Evolutionary conservation across 2,888 invertebrate species (phyloP).

Genomic region (Phoronis australis): DNA sequence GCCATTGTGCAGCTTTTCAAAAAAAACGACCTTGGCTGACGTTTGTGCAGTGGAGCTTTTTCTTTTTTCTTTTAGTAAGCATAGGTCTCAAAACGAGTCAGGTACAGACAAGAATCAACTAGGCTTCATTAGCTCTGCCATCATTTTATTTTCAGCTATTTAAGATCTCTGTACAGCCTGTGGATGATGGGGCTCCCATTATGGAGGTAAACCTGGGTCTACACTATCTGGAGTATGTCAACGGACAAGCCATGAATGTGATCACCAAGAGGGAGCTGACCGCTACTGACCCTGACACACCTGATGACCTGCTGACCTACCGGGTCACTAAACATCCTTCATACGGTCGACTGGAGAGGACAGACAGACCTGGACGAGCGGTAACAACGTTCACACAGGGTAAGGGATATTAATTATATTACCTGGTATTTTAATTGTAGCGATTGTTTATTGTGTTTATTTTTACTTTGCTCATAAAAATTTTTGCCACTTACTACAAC

Average conservation of each 20-base stretch:
- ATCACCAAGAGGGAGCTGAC: constrained; percentile 33
- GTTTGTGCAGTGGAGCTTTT: no score
- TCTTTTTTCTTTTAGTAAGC: no score
- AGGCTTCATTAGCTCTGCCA: no score
- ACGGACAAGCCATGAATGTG: constrained; percentile 23
- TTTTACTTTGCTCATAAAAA: no score
- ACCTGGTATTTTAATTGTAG: no score
- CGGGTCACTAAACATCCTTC: constrained; percentile 30
- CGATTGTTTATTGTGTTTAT: no score
- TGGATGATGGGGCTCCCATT: constrained; percentile 45
- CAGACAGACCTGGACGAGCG: constrained; percentile 19
- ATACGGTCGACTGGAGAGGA: constrained; percentile 35
- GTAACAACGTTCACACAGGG: constrained; percentile 39
- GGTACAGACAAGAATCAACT: no score
- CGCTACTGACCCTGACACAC: constrained; percentile 36
- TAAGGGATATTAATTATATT: constrained; percentile 9
- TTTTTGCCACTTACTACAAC: no score
- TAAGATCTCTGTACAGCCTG: constrained; percentile 32
- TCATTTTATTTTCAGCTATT: constrained; percentile 28
- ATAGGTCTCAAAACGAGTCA: no score
- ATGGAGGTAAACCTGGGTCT: constrained; percentile 37
- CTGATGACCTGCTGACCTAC: constrained; percentile 26
- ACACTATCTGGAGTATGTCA: constrained; percentile 30
- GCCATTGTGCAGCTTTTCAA: no score
- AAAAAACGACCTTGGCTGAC: no score